Conservation (phyloP, 2,797 vertebrate genomes). For the Pseudomugil tenellus region DNA sequence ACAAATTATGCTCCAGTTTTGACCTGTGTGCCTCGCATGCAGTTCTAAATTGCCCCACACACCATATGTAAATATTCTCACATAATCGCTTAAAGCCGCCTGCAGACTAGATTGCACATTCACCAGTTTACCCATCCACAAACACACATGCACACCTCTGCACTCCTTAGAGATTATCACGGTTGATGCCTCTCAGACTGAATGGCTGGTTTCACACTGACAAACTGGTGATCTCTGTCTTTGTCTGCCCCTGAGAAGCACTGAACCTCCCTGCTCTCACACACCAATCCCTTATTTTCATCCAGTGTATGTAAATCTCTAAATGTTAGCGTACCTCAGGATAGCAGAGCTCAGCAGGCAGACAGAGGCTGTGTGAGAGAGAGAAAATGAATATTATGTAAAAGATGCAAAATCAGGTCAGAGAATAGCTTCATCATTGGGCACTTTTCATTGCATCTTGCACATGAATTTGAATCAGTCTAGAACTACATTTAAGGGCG, state of each 20-base stretch:
- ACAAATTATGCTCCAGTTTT: conserved; percentile 29
- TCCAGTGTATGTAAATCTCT: conserved; percentile 67
- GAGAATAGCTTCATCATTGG: conserved; percentile 61
- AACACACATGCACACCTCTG: conserved; percentile 46
- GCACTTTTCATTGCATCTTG: conserved; percentile 28
- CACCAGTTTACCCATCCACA: conserved; percentile 26
- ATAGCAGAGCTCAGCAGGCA: conserved; percentile 43
- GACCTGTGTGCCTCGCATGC: conserved; percentile 33
- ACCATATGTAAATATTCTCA: conserved; percentile 31
- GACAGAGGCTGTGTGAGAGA: conserved; percentile 29
- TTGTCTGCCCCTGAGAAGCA: conserved; percentile 58
- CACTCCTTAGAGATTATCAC: conserved; percentile 66
- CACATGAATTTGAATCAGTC: conserved; percentile 10
- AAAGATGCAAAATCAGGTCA: conserved; percentile 74
- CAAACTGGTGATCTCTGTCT: conserved; percentile 72
- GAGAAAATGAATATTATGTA: conserved; percentile 66
- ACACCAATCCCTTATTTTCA: conserved; percentile 37
- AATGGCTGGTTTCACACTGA: conserved; percentile 74
- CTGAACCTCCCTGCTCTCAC: conserved; percentile 44
- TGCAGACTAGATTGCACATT: conserved; percentile 36
- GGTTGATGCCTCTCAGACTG: conserved; percentile 71
- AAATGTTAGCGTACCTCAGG: conserved; percentile 49
- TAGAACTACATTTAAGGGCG: conserved; percentile 20
- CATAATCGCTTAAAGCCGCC: conserved; percentile 45
- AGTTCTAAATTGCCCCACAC: conserved; percentile 29